Base-by-base conservation (phyloP, 2,888 invertebrate species). In the Cantharis nigra region DNA sequence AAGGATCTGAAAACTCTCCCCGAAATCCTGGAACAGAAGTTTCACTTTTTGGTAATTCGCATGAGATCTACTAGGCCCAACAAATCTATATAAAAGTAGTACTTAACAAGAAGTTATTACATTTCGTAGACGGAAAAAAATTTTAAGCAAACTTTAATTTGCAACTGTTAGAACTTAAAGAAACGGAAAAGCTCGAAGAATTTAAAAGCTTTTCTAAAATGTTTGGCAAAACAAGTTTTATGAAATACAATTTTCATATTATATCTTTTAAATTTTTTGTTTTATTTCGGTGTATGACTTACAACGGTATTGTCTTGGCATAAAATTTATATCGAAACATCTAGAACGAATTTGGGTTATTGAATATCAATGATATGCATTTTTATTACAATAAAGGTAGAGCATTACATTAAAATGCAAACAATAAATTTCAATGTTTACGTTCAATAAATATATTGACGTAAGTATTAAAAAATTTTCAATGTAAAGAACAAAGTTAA, bases 1-100 rank as follows among this genome's bases (percentile, higher is more conserved):
- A 85, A 97, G 93, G 89, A 97, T 95, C 93, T 97, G 97, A 93
- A 97, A 97, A 91, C 97, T 97, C 91, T 97, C 97, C 90, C 96
- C 96, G 91, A 96, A 97, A 91, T 97, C 97, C 97, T 97, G 95
- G 88, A 93, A 93, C 94, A 90, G 77, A 79, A 71, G 76, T 76
- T 78, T 78, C 62, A 78, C 74, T 84, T 83, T 82, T 81, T 82
- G 86, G 85, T 86, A 85, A 86, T 85, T 86, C 82, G 85, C 85
- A 83, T 83, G 80, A 82, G 83, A 82, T 85, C 85, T 84, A 81
- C 80, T 83, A 85, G 84, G 85, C 83, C 86, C 86, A 86, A 83
- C 85, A 85, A 83, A 83, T 87, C 85, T 87, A 85, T 82, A 85
- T 70, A 76, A 78, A 78, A 73, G 63, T 71, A 70, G 20, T 30